Evolutionary conservation across 2,797 vertebrate genomes (phyloP).

Genomic region (Anguilla marmorata): DNA sequence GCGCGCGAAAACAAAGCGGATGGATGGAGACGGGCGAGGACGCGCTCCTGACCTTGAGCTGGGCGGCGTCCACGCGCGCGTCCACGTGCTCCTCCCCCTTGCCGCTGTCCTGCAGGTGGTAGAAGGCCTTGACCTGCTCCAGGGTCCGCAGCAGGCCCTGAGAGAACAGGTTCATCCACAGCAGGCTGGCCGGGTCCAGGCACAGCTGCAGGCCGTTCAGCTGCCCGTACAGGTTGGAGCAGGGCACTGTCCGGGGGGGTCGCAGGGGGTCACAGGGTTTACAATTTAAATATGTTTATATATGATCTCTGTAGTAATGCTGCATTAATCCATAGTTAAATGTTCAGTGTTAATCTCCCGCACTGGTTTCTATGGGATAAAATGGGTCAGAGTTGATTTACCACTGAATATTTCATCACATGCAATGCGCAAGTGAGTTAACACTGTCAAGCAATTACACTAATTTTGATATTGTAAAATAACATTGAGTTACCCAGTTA

Average conservation of each 20-base stretch:
- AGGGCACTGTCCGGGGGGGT: slow-evolving; percentile 75
- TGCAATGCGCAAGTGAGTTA: background rate
- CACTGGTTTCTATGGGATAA: too few species aligned
- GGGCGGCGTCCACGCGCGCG: slow-evolving; percentile 82
- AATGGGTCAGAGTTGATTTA: too few species aligned
- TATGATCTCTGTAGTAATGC: background rate
- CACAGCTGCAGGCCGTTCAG: slow-evolving; percentile 86
- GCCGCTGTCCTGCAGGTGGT: slow-evolving; percentile 85
- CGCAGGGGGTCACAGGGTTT: background rate
- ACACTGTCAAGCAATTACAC: background rate
- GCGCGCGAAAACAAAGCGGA: too few species aligned
- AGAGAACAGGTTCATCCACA: slow-evolving; percentile 93
- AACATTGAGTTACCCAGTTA: background rate
- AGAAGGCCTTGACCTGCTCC: slow-evolving; percentile 95
- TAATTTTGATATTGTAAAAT: too few species aligned
- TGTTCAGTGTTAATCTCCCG: background rate
- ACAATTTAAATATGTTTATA: background rate
- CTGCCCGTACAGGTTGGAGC: slow-evolving; percentile 88
- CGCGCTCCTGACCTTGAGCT: slow-evolving; percentile 77
- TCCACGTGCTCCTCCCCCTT: slow-evolving; percentile 87
- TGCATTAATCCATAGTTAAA: background rate
- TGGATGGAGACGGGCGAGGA: background rate
- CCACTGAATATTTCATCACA: too few species aligned
- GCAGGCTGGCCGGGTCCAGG: slow-evolving; percentile 83
- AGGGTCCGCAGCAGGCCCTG: slow-evolving; percentile 87